Conservation (phyloP, 2,113 vertebrate species). For the Gymnobelideus leadbeateri region DNA sequence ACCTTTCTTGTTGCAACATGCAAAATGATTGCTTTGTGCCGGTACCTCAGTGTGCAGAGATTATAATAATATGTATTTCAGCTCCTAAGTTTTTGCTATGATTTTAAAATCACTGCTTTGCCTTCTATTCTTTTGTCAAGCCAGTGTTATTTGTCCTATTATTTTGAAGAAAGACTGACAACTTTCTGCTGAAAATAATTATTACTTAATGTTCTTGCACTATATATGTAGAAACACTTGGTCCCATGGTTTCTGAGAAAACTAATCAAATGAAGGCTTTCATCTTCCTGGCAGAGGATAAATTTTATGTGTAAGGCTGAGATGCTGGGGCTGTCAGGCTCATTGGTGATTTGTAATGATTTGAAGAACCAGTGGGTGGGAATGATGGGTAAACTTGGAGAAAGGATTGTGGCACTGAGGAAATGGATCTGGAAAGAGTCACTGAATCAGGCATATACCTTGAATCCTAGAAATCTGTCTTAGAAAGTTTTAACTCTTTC, state of each 20-base stretch:
- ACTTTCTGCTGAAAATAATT: constrained; percentile 80
- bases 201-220: constrained; percentile 75
- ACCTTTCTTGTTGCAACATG: constrained; percentile 56
- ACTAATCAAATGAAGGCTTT: constrained; percentile 61
- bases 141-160: constrained; percentile 72
- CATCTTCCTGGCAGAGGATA: constrained; percentile 27
- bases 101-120: constrained; percentile 81
- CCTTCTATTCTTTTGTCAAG: constrained; percentile 73
- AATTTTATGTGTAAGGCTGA: constrained; percentile 42
- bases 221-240: constrained; percentile 73
- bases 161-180: constrained; percentile 78
- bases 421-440: constrained; percentile 2
- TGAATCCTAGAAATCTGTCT: constrained; percentile 18
- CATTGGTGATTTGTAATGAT: constrained; percentile 32
- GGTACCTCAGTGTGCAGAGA: constrained; percentile 65
- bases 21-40: constrained; percentile 66
- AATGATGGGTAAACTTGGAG: not conserved
- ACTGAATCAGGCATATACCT: not conserved
- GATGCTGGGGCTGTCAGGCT: constrained; percentile 25
- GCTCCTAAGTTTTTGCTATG: constrained; percentile 72
- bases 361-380: not conserved
- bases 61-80: constrained; percentile 78
- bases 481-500: not conserved
- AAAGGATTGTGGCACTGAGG: not conserved
- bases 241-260: constrained; percentile 68